Evolutionary conservation across 2,113 vertebrate species (phyloP).

Genomic region (Mesembrinibis cayennensis): DNA sequence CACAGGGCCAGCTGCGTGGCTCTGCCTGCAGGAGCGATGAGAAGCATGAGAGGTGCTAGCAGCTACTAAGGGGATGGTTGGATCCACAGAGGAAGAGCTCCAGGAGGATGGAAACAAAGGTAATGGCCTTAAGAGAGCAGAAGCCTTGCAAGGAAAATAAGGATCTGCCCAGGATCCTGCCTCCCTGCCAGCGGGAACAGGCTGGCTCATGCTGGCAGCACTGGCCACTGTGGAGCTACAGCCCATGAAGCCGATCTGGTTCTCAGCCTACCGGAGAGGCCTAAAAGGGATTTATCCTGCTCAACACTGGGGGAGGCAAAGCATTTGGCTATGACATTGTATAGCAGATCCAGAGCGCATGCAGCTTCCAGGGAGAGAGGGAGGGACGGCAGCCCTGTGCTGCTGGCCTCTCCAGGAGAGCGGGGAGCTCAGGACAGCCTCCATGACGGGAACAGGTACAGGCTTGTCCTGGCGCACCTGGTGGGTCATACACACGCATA

Average conservation of each 20-base stretch:
- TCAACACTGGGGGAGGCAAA: background rate
- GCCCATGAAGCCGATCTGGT: background rate
- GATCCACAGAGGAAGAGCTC: background rate
- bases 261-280: background rate
- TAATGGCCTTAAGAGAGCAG: background rate
- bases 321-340: background rate
- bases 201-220: fast-evolving
- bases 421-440: background rate
- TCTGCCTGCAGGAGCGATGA: background rate
- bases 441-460: background rate
- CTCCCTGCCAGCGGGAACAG: background rate
- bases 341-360: background rate
- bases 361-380: background rate
- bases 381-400: background rate
- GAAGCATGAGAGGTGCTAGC: background rate
- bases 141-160: background rate
- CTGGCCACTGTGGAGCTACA: background rate
- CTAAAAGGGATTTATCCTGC: background rate
- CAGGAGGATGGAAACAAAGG: background rate
- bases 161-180: background rate
- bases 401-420: background rate
- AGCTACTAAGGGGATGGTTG: background rate
- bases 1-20: background rate
- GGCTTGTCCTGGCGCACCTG: background rate
- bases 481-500: background rate